Conservation (phyloP, 2,888 invertebrate genomes). For the Pammene aurita region DNA sequence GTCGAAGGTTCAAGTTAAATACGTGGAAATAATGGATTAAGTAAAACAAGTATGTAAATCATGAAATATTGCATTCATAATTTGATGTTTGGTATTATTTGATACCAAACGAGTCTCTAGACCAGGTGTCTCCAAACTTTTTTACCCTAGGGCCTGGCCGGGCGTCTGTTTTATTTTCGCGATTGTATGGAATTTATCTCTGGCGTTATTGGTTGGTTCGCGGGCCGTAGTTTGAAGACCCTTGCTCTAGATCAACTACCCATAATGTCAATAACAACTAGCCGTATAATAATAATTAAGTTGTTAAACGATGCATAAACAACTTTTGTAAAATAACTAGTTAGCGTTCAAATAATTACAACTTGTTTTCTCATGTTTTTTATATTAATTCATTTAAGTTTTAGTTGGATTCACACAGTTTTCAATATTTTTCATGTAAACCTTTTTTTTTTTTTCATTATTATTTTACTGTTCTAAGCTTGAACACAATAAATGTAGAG, state of each 20-base stretch:
- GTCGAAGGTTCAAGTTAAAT: too few relatives aligned
- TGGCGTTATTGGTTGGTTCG: too few relatives aligned
- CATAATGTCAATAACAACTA: constrained; percentile 50
- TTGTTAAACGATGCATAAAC: constrained; percentile 77
- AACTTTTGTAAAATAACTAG: constrained; percentile 77
- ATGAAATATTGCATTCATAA: too few relatives aligned
- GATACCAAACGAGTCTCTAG: too few relatives aligned
- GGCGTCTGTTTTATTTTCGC: too few relatives aligned
- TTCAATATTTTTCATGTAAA: constrained; percentile 25
- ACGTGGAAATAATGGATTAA: too few relatives aligned
- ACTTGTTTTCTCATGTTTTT: constrained; percentile 51
- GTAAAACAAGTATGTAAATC: too few relatives aligned
- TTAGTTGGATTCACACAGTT: constrained; percentile 25
- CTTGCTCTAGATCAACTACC: constrained; percentile 5
- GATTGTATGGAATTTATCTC: too few relatives aligned
- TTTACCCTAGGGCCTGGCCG: too few relatives aligned
- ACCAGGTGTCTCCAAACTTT: too few relatives aligned
- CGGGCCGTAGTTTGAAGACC: too few relatives aligned
- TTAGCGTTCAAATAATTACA: constrained; percentile 70
- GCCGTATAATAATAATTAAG: constrained; percentile 59
- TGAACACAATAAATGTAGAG: constrained; percentile 33
- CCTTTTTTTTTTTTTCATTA: constrained; percentile 22
- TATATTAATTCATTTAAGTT: constrained; percentile 32
- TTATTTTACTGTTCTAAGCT: constrained; percentile 36
- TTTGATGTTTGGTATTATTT: too few relatives aligned